phyloP scores from a whole-genome alignment of 2,797 vertebrate species.

The Acestrorhynchus altus region DNA sequence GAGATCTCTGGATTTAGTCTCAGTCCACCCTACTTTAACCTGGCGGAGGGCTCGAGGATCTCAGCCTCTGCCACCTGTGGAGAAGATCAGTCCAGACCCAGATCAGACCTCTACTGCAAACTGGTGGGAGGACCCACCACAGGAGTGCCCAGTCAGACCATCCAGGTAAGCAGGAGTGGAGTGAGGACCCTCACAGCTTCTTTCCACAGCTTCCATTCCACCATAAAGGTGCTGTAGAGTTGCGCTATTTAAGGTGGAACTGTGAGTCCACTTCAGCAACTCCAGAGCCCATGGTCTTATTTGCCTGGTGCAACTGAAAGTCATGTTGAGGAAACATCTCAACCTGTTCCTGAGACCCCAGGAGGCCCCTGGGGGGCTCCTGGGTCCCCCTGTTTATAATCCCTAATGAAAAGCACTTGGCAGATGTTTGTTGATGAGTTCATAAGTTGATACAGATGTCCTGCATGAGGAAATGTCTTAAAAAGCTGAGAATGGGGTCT shows the following conservation, averaged over 20 bases:
- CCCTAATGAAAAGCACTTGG: too few species aligned
- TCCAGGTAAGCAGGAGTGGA: constrained; percentile 79
- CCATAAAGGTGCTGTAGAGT: too few species aligned
- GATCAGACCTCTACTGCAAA: constrained; percentile 88
- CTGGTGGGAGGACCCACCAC: constrained; percentile 87
- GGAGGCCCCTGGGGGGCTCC: too few species aligned
- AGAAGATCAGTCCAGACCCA: constrained; percentile 74
- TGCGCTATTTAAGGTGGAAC: not conserved
- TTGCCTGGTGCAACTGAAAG: not conserved
- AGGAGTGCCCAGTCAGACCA: constrained; percentile 76
- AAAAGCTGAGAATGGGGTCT: too few species aligned
- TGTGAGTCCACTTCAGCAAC: too few species aligned
- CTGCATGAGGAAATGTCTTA: too few species aligned
- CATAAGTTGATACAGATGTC: too few species aligned
- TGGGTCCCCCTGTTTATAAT: too few species aligned
- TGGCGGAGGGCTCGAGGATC: constrained; percentile 81
- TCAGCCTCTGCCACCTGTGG: constrained; percentile 91
- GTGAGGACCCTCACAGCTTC: too few species aligned
- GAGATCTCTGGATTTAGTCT: constrained; percentile 76
- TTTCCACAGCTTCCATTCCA: too few species aligned
- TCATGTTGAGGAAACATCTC: not conserved
- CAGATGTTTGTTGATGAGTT: too few species aligned
- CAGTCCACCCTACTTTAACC: constrained; percentile 91
- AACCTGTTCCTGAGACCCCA: not conserved
- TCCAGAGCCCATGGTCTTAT: too few species aligned